These are phyloP conservation scores for Phenganax stokvisi DNA, from an alignment of 92 coral and sea anemone species.

Conservation along the genomic window DNA sequence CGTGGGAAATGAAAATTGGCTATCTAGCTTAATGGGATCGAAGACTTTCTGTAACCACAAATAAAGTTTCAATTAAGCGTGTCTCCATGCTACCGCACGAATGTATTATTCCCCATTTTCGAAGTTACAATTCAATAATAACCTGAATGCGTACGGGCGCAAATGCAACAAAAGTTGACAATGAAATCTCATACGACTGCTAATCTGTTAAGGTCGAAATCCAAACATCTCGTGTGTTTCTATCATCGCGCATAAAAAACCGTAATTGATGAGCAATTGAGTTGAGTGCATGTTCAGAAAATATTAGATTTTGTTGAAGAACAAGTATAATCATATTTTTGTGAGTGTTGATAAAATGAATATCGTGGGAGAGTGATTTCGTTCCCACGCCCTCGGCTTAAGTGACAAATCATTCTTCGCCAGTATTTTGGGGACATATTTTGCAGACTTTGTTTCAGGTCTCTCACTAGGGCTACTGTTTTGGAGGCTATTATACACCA, in stretches of 20 bases:
- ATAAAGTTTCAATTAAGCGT: too few relatives aligned
- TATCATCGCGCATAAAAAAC: not conserved
- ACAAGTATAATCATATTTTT: constrained; percentile 1
- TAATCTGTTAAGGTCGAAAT: too few relatives aligned
- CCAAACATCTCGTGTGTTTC: not conserved
- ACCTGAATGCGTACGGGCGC: too few relatives aligned
- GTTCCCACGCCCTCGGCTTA: not conserved
- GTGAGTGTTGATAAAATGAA: not conserved
- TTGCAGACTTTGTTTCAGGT: not conserved
- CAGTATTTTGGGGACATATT: not conserved
- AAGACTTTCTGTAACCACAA: too few relatives aligned
- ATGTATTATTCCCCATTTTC: too few relatives aligned
- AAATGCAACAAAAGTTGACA: too few relatives aligned
- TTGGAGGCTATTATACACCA: not conserved
- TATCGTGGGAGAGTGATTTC: not conserved
- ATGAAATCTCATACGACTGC: too few relatives aligned
- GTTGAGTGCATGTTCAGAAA: constrained; percentile 7
- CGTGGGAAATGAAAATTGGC: too few relatives aligned
- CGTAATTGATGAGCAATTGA: constrained; percentile 12
- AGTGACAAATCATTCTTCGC: not conserved
- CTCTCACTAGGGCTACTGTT: not conserved
- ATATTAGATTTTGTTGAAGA: constrained; percentile 12
- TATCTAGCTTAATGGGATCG: too few relatives aligned
- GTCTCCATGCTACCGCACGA: too few relatives aligned
- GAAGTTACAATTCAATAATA: too few relatives aligned